Base-by-base conservation (phyloP, 1,140 invertebrate genomes). In the Melitaea cinxia region DNA sequence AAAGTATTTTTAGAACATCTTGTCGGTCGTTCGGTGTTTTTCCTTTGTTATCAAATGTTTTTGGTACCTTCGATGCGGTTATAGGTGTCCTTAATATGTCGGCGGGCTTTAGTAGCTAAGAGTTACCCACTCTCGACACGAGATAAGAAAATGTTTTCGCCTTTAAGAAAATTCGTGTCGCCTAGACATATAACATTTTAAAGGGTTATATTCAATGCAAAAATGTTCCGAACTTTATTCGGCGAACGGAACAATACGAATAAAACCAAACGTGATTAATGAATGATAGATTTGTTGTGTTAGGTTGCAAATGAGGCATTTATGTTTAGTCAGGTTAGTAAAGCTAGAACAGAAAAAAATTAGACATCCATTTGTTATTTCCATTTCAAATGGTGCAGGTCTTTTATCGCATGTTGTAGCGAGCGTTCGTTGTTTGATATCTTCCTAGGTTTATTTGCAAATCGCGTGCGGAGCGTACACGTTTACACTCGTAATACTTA, bases 1-100 rank as follows among this genome's bases (percentile, higher is more conserved):
- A 87, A 85, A 83, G 83, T 89, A 90, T 90, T 90, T 90, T 90
- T 84, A 85, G 81, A 90, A 83, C 88, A 88, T 88, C 87, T 90
- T 88, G 87, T 79, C 81, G 81, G 75, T 82, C 80, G 80, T 83
- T 78, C 74, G 77, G 78, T 85, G 83, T 86, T 85, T 85, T 88
- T 84, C 85, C 82, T 88, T 88, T 89, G 87, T 89, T 89, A 87
- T 89, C 83, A 85, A 88, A 87, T 77, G 79, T 76, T 76, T 83
- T 82, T 71, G 75, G 50, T 80, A 76, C 75, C 73, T 78, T 76
- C 77, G 80, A 82, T 83, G 75, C 69, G 74, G 70, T 78, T 80
- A 83, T 76, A 75, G 73, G 71, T 71, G 65, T 72, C 72, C 77
- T 81, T 84, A 86, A 85, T 82, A 75, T 79, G 78, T 72, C 67